phyloP scores from a whole-genome alignment of 2,888 invertebrate species.

The Pterostichus madidus region DNA sequence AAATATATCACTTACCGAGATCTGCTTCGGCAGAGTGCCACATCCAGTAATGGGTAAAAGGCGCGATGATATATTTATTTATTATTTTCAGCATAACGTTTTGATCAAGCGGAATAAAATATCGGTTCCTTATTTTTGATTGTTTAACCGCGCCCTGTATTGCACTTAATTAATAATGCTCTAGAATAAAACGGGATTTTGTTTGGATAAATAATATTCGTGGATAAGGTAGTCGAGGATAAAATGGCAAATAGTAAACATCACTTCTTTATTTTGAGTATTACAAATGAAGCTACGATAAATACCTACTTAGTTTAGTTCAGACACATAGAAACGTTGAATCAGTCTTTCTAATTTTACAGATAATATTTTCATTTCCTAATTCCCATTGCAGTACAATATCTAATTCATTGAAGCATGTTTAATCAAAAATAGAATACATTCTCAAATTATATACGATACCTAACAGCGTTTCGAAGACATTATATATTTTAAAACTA shows the following conservation, averaged over 20 bases:
- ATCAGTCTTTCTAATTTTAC: slow-evolving; percentile 63
- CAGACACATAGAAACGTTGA: slow-evolving; percentile 50
- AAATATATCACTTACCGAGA: too few species aligned
- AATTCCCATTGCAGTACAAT: slow-evolving; percentile 48
- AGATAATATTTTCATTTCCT: slow-evolving; percentile 32
- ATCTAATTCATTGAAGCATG: slow-evolving; percentile 46
- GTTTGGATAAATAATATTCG: too few species aligned
- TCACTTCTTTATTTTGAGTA: slow-evolving; percentile 53
- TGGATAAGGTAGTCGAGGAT: background rate
- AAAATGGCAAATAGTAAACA: background rate
- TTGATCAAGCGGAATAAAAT: too few species aligned
- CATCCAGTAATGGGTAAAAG: too few species aligned
- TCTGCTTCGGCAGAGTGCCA: too few species aligned
- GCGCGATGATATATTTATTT: too few species aligned
- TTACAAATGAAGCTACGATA: slow-evolving; percentile 56
- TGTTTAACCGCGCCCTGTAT: too few species aligned
- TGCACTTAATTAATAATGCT: too few species aligned
- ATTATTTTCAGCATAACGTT: too few species aligned
- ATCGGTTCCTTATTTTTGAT: too few species aligned
- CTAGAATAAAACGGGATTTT: too few species aligned
- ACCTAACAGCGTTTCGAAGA: slow-evolving; percentile 31
- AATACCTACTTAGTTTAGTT: slow-evolving; percentile 11
- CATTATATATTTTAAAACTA: slow-evolving; percentile 18
- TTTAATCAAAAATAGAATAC: slow-evolving; percentile 47
- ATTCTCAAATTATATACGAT: slow-evolving; percentile 7